Percentiles rank a stretch among this genome's conserved stretches.
phyloP scores from a whole-genome alignment of 2,797 vertebrate species.

The Acanthornis magna region DNA sequence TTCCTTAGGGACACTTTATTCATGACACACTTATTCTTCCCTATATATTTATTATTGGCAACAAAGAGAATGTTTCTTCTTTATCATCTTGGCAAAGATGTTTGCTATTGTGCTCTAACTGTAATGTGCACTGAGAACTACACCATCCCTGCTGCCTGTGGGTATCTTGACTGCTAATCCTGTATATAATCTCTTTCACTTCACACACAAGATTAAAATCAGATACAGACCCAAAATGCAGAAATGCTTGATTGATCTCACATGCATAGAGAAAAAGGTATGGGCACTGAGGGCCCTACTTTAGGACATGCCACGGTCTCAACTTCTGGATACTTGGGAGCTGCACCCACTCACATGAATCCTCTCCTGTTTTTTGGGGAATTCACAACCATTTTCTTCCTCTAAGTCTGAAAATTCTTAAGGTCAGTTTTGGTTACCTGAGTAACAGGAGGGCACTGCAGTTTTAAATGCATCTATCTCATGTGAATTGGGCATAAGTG shows the following conservation, averaged over 20 bases:
- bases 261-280: background rate
- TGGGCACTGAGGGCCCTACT: fast-evolving
- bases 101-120: constrained; percentile 3
- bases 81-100: constrained; percentile 38
- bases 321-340: background rate
- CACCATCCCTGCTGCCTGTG: background rate
- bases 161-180: background rate
- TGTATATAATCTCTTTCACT: background rate
- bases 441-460: background rate
- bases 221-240: background rate
- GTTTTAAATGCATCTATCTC: background rate
- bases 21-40: background rate
- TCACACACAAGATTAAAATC: background rate
- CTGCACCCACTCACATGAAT: fast-evolving
- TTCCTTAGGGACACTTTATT: constrained; percentile 34
- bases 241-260: background rate
- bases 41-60: background rate
- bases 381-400: background rate
- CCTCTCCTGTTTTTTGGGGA: background rate
- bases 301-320: background rate
- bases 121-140: background rate
- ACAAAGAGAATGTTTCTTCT: constrained; percentile 17
- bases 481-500: background rate
- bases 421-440: background rate
- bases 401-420: background rate